Evolutionary conservation across 2,888 invertebrate species (phyloP).

Genomic region (Cheilosia vulpina): DNA sequence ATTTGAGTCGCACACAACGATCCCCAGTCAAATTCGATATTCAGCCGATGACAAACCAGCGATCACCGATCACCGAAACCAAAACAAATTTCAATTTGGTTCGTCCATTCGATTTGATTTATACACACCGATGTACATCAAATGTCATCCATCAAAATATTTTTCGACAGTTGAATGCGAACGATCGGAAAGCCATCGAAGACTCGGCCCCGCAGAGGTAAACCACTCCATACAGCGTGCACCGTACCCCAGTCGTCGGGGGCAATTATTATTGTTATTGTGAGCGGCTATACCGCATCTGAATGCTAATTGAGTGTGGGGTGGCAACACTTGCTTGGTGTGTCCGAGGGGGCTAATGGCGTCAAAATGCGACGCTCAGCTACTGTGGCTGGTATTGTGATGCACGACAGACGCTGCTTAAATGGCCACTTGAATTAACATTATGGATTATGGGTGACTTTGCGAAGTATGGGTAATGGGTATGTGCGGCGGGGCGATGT

Average conservation of each 20-base stretch:
- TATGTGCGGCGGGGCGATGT: conserved; percentile 21
- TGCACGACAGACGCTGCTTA: conserved; percentile 64
- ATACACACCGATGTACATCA: conserved; percentile 80
- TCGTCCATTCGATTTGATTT: conserved; percentile 80
- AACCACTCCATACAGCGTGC: background rate
- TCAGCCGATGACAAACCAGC: conserved; percentile 64
- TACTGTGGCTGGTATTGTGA: conserved; percentile 69
- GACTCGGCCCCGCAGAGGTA: conserved; percentile 7
- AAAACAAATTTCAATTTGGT: conserved; percentile 66
- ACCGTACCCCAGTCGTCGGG: conserved; percentile 28
- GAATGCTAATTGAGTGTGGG: conserved; percentile 74
- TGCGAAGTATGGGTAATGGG: background rate
- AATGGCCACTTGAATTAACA: conserved; percentile 73
- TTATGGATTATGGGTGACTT: conserved; percentile 69
- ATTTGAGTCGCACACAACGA: conserved; percentile 53
- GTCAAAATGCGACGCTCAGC: conserved; percentile 72
- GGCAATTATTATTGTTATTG: conserved; percentile 73
- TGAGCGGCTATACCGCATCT: conserved; percentile 53
- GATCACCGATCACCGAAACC: conserved; percentile 18
- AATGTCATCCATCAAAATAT: conserved; percentile 79
- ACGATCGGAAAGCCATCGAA: conserved; percentile 70
- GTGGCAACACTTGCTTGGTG: conserved; percentile 70
- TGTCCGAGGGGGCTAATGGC: conserved; percentile 72
- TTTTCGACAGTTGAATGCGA: conserved; percentile 73
- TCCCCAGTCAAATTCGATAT: conserved; percentile 63